Conservation (phyloP, 2,888 invertebrate genomes). For the Caenorhabditis plicata region DNA sequence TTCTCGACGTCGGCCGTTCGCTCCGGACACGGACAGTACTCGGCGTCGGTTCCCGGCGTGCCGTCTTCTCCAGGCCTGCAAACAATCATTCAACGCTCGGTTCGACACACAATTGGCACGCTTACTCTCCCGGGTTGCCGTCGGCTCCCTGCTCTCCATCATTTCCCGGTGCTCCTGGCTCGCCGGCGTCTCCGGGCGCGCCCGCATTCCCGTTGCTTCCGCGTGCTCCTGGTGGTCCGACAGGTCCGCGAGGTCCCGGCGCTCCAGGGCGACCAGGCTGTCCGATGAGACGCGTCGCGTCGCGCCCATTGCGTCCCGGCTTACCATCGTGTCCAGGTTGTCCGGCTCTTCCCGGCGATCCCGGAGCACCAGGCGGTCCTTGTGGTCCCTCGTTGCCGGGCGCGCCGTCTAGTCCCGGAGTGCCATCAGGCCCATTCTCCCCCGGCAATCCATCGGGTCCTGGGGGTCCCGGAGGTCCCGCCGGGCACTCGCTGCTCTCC, state of each 20-base stretch:
- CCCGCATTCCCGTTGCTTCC: slow-evolving; percentile 27
- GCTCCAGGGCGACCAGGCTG: slow-evolving; percentile 33
- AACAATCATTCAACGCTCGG: not conserved
- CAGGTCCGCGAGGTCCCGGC: slow-evolving; percentile 33
- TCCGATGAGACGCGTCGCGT: slow-evolving; percentile 32
- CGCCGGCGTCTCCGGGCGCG: slow-evolving; percentile 25
- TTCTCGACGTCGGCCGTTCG: slow-evolving; percentile 15
- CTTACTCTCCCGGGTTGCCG: slow-evolving; percentile 34
- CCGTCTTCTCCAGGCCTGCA: slow-evolving; percentile 24
- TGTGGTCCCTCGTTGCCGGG: slow-evolving; percentile 33
- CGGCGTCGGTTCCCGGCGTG: slow-evolving; percentile 22
- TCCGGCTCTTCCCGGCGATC: slow-evolving; percentile 16
- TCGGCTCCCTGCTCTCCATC: slow-evolving; percentile 32
- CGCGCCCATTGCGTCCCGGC: slow-evolving; percentile 11
- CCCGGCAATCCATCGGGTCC: slow-evolving; percentile 31
- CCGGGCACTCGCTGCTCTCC: slow-evolving; percentile 9
- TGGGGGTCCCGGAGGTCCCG: slow-evolving; percentile 19
- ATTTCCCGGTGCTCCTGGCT: slow-evolving; percentile 25
- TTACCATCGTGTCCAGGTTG: slow-evolving; percentile 21
- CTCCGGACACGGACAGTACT: slow-evolving; percentile 30
- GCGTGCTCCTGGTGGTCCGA: slow-evolving; percentile 21
- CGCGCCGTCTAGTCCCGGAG: slow-evolving; percentile 33
- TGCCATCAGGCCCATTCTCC: slow-evolving; percentile 16
- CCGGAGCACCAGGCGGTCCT: slow-evolving; percentile 19
- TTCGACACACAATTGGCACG: not conserved